phyloP scores from a whole-genome alignment of 2,888 invertebrate species.

The Caenorhabditis plicata region DNA sequence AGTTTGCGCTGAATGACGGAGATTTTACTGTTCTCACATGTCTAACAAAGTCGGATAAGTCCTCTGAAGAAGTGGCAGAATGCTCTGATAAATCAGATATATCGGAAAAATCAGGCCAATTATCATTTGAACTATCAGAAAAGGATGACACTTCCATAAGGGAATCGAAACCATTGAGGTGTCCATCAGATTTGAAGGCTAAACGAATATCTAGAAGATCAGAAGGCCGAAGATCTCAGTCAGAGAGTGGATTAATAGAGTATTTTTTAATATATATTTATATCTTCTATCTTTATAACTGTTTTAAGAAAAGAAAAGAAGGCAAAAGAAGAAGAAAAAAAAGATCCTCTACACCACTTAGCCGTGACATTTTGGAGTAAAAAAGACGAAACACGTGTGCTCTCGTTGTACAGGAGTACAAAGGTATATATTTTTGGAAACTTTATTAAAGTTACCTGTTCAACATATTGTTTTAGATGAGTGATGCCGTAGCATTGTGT shows the following conservation, averaged over 20 bases:
- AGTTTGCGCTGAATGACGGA: slow-evolving; percentile 24
- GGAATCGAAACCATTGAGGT: too few relatives aligned
- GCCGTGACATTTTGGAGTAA: slow-evolving; percentile 34
- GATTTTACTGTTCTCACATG: slow-evolving; percentile 27
- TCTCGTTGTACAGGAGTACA: slow-evolving; percentile 36
- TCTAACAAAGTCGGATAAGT: too few relatives aligned
- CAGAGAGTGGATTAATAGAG: too few relatives aligned
- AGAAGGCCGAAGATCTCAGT: too few relatives aligned
- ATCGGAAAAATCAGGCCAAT: not conserved
- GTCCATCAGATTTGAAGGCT: too few relatives aligned
- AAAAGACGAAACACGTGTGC: slow-evolving; percentile 19
- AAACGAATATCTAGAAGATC: too few relatives aligned
- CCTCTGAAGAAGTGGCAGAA: too few relatives aligned
- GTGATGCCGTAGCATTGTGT: slow-evolving; percentile 41
- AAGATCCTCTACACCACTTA: slow-evolving; percentile 29
- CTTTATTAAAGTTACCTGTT: not conserved
- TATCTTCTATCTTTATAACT: too few relatives aligned
- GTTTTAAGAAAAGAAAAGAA: too few relatives aligned
- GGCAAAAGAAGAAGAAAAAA: slow-evolving; percentile 7
- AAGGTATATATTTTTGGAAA: slow-evolving; percentile 11
- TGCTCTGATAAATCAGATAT: too few relatives aligned
- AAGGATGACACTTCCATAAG: not conserved
- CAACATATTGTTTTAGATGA: slow-evolving; percentile 17
- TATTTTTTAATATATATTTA: too few relatives aligned
- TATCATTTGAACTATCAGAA: slow-evolving; percentile 3